These are phyloP conservation scores for Notamacropus eugenii DNA, from an alignment of 2,797 vertebrate genomes.

Conservation along the genomic window DNA sequence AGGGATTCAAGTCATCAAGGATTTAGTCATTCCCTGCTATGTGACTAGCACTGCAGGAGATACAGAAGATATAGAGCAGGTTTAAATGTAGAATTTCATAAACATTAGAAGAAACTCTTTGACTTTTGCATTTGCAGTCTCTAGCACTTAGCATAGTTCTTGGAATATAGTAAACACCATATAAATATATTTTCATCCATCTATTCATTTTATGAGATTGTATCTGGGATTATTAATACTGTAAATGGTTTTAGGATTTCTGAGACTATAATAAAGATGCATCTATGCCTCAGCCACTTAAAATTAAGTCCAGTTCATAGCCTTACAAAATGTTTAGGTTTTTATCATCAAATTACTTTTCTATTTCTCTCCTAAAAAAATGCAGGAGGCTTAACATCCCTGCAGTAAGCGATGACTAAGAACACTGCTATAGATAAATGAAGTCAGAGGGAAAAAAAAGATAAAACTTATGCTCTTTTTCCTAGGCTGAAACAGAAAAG, in stretches of 20 bases:
- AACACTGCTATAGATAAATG: constrained; percentile 40
- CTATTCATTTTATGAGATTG: neutral
- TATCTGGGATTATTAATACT: neutral
- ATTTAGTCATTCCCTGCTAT: neutral
- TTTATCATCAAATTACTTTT: neutral
- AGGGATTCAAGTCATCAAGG: neutral
- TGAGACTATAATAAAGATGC: neutral
- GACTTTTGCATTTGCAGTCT: neutral
- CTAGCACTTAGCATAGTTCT: neutral
- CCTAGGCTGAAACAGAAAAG: constrained; percentile 63
- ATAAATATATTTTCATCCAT: neutral
- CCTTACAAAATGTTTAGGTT: neutral
- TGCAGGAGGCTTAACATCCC: neutral
- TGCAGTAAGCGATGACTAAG: constrained; percentile 24
- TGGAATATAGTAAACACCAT: neutral
- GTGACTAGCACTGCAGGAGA: neutral
- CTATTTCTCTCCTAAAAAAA: neutral
- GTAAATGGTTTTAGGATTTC: neutral
- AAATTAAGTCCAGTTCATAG: neutral
- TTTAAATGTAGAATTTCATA: neutral
- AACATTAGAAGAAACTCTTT: neutral
- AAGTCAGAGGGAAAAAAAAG: constrained; percentile 60
- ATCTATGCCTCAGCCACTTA: neutral
- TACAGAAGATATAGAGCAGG: neutral
- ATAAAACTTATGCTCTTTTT: constrained; percentile 73